Evolutionary conservation across 2,113 vertebrate genomes (phyloP).

Genomic region (Typhlomys cinereus): DNA sequence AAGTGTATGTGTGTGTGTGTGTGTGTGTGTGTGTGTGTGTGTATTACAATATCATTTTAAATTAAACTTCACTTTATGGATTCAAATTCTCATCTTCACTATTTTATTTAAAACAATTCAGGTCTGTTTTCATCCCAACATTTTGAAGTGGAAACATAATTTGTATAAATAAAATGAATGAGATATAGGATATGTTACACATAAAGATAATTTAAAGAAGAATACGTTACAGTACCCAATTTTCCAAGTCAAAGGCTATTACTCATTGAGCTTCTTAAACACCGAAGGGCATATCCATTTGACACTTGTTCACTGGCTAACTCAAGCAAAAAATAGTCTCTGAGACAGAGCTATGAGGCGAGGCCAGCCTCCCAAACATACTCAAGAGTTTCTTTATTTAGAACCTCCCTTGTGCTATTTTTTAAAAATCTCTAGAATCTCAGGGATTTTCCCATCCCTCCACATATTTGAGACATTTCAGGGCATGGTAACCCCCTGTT

Average conservation of each 20-base stretch:
- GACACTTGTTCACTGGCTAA: slow-evolving; percentile 8
- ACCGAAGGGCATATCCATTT: slow-evolving; percentile 8
- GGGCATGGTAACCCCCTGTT: slow-evolving; percentile 73
- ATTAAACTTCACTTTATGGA: slow-evolving; percentile 53
- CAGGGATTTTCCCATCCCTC: slow-evolving; percentile 84
- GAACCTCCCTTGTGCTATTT: slow-evolving; percentile 76
- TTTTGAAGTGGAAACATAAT: slow-evolving; percentile 25
- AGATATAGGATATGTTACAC: slow-evolving; percentile 6
- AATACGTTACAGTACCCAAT: neutral
- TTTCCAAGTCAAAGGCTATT: neutral
- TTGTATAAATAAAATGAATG: slow-evolving; percentile 30
- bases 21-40: neutral
- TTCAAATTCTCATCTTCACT: slow-evolving; percentile 2
- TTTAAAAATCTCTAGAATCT: slow-evolving; percentile 81
- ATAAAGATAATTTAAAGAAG: slow-evolving; percentile 40
- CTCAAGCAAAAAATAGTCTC: slow-evolving; percentile 74
- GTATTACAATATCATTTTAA: neutral
- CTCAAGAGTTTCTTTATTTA: slow-evolving; percentile 81
- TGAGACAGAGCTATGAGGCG: slow-evolving; percentile 54
- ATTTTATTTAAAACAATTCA: neutral
- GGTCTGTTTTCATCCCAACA: neutral
- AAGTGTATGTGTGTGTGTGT: neutral
- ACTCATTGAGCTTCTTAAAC: neutral
- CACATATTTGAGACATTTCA: slow-evolving; percentile 84
- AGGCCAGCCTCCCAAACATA: slow-evolving; percentile 82